Base-by-base conservation (phyloP, 2,113 vertebrate genomes). In the Rhegmatorhina hoffmannsi region DNA sequence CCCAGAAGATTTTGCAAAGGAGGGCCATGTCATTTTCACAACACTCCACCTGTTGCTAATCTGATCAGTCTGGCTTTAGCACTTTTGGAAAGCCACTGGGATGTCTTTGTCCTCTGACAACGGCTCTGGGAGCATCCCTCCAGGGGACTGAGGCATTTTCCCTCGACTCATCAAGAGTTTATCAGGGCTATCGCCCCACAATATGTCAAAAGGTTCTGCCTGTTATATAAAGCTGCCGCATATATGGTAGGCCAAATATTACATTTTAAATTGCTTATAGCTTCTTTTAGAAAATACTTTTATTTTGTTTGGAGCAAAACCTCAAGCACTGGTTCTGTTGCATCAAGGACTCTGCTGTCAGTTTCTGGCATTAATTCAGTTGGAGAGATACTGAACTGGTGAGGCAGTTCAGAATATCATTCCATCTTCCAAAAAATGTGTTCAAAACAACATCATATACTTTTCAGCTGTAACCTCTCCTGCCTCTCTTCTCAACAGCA, bases 381-480 rank as follows among this genome's bases (percentile, higher is more conserved):
- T 28, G 15, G 60, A 55, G 62, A 49, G 33, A 83, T 36, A 40
- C 23, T 75, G 53, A 55, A 81, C 25, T 50, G 17, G 14, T 53
- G 25, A 90, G 44, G 10, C 92, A 72, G 80, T 82, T 93, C 44
- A 75, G 49, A 60, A 46, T 60, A 78, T 52, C 5, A 0, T 23
- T 95, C 29, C 38, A 25, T 47, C 69, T 89, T 92, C 67, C 73
- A 95, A 86, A 96, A 94, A 94, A 46, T 43, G 9, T 53, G 66
- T 76, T 89, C 64, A 60, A 93, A 94, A 93, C 68, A 96, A 89
- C 64, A 72, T 58, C 40, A 33, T 60, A 69, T 78, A 21, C 88
- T 93, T 95, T 93, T 70, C 72, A 86, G 59, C 50, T 88, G n/a
- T 79, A 94, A 91, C 21, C 25, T 81, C 47, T 90, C 50, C 73